A percentile compares a stretch with the other conserved stretches of the same genome.
Evolutionary conservation across 2,113 vertebrate genomes (phyloP).

Genomic region (Neodontobutis hainanensis): DNA sequence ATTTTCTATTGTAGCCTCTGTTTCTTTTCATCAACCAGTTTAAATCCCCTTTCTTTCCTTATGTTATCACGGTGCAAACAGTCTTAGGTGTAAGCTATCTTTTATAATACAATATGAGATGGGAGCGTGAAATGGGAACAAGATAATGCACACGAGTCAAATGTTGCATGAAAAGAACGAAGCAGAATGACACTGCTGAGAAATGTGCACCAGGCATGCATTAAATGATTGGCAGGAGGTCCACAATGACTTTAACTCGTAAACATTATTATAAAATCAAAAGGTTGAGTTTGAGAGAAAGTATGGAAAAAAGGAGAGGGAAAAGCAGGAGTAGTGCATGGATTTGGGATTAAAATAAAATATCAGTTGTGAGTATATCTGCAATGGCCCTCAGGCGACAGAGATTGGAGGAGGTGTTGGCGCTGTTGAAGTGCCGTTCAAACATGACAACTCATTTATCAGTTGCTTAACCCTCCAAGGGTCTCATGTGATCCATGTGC

Average conservation of each 20-base stretch:
- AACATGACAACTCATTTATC: slow-evolving; percentile 59
- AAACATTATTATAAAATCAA: slow-evolving; percentile 29
- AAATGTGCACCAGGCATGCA: slow-evolving; percentile 17
- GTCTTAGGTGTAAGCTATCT: slow-evolving; percentile 56
- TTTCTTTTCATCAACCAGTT: slow-evolving; percentile 43
- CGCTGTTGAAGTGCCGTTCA: slow-evolving; percentile 34
- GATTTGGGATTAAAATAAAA: slow-evolving; percentile 35
- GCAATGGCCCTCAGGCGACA: slow-evolving; percentile 32
- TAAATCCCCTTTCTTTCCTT: slow-evolving; percentile 25
- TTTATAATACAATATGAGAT: slow-evolving; percentile 52
- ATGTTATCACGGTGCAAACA: slow-evolving; percentile 21
- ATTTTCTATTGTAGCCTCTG: slow-evolving; percentile 18
- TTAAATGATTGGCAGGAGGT: slow-evolving; percentile 24
- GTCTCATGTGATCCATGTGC: slow-evolving; percentile 39
- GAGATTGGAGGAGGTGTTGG: slow-evolving; percentile 38
- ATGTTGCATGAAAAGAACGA: slow-evolving; percentile 61
- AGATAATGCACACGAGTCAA: slow-evolving; percentile 57
- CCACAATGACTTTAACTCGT: slow-evolving; percentile 28
- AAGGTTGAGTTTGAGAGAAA: slow-evolving; percentile 1
- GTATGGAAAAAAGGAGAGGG: too few species aligned
- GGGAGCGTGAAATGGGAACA: slow-evolving; percentile 54
- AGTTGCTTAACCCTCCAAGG: slow-evolving; percentile 48
- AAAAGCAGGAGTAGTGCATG: slow-evolving; percentile 18
- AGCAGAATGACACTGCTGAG: slow-evolving; percentile 28
- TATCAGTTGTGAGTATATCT: slow-evolving; percentile 17